These are phyloP conservation scores for Phataginus tricuspis DNA, from an alignment of 2,797 vertebrate species.

Conservation along the genomic window DNA sequence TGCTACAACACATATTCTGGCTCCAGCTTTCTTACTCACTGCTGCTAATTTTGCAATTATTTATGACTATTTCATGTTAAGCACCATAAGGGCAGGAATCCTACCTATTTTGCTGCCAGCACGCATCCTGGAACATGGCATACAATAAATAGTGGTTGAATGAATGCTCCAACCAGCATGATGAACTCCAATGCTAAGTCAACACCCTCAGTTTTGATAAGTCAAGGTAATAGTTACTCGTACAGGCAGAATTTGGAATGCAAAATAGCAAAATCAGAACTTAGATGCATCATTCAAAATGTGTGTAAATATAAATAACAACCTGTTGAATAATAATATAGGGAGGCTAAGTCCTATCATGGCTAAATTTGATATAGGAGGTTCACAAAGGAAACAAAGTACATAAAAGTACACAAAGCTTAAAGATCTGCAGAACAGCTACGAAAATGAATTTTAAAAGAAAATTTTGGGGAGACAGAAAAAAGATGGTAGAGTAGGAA, in stretches of 20 bases:
- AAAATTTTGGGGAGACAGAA: background rate
- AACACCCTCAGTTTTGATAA: background rate
- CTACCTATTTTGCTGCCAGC: background rate
- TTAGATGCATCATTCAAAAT: background rate
- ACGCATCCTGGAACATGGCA: background rate
- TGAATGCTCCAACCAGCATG: background rate
- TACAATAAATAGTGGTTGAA: background rate
- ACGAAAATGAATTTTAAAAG: background rate
- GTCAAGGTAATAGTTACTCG: background rate
- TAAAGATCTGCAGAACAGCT: background rate
- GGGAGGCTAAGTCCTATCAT: background rate
- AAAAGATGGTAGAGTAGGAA: no score
- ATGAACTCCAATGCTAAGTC: background rate
- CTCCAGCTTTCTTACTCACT: background rate
- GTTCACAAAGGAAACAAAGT: background rate
- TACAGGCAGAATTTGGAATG: background rate
- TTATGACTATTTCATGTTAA: background rate
- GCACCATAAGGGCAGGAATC: background rate
- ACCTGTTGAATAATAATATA: background rate
- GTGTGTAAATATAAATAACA: background rate
- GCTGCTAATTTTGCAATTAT: background rate
- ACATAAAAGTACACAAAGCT: background rate
- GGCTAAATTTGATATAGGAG: background rate
- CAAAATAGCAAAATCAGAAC: background rate
- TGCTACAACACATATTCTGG: background rate